Conservation (phyloP, 2,113 vertebrate genomes). For the Elgaria multicarinata region DNA sequence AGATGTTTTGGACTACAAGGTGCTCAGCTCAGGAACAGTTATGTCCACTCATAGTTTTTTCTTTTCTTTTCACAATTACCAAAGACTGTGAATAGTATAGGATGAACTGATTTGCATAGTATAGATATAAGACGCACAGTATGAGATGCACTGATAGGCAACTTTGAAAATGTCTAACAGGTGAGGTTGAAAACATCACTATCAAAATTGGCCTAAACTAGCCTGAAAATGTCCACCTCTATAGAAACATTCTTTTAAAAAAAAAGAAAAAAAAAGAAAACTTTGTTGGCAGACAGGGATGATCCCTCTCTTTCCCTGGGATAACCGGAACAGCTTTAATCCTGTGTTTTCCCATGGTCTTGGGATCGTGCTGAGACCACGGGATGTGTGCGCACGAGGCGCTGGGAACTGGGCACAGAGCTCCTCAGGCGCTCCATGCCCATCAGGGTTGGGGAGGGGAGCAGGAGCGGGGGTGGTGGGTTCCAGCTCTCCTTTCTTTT, state of each 20-base stretch:
- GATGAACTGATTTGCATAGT: not conserved
- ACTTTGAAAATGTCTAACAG: not conserved
- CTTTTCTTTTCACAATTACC: not conserved
- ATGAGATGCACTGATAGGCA: conserved; percentile 14
- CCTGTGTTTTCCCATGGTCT: no score
- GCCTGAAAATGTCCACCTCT: not conserved
- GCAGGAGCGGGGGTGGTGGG: no score
- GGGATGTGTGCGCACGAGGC: no score
- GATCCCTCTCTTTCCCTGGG: no score
- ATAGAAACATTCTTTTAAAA: not conserved
- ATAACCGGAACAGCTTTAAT: no score
- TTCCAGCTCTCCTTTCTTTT: no score
- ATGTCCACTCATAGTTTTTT: conserved; percentile 16
- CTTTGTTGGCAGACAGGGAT: not conserved
- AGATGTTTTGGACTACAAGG: conserved; percentile 12
- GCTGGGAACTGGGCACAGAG: no score
- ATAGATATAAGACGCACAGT: not conserved
- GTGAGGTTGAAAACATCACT: conserved; percentile 24
- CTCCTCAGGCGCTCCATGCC: no score
- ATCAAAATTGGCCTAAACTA: not conserved
- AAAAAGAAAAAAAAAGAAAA: not conserved
- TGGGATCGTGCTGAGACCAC: no score
- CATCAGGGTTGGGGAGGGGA: no score
- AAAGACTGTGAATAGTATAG: conserved; percentile 10
- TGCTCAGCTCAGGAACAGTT: conserved; percentile 16